A percentile compares a stretch with the other conserved stretches of the same genome.
phyloP scores from a whole-genome alignment of 2,797 vertebrate species.

The Pteropus rufus region DNA sequence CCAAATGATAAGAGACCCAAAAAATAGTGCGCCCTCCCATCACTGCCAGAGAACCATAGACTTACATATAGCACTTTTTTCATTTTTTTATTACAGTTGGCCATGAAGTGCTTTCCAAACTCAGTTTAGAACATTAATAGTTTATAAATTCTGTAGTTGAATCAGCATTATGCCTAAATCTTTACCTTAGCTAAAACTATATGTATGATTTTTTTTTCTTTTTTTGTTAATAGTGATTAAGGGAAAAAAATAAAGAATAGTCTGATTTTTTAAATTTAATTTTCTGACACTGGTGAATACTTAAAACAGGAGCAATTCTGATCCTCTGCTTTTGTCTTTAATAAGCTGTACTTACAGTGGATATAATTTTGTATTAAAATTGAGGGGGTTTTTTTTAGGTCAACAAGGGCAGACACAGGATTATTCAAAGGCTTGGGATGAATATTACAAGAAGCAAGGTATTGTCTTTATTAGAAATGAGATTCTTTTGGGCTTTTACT shows the following conservation, averaged over 20 bases:
- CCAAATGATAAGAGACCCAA: not conserved
- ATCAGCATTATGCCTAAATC: not conserved
- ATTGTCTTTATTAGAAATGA: conserved; percentile 60
- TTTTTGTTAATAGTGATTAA: not conserved
- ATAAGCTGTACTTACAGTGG: conserved; percentile 47
- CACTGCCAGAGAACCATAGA: not conserved
- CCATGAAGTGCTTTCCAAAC: not conserved
- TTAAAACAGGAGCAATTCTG: conserved; percentile 29
- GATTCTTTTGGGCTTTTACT: conserved; percentile 43
- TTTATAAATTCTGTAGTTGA: not conserved
- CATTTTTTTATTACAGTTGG: not conserved
- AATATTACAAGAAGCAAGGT: conserved; percentile 92
- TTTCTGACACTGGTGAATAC: not conserved
- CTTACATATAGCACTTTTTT: not conserved
- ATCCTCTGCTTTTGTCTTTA: conserved; percentile 55
- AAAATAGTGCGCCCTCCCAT: not conserved
- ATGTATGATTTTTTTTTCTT: not conserved
- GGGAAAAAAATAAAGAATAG: not conserved
- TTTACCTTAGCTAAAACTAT: not conserved
- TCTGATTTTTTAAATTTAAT: not conserved
- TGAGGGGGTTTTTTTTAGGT: conserved; percentile 78
- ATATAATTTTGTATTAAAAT: conserved; percentile 72
- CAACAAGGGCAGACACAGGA: conserved; percentile 89
- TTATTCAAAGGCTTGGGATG: conserved; percentile 90
- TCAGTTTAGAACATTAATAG: not conserved